Base-by-base conservation (phyloP, 2,888 invertebrate species). In the Diaprepes abbreviatus region DNA sequence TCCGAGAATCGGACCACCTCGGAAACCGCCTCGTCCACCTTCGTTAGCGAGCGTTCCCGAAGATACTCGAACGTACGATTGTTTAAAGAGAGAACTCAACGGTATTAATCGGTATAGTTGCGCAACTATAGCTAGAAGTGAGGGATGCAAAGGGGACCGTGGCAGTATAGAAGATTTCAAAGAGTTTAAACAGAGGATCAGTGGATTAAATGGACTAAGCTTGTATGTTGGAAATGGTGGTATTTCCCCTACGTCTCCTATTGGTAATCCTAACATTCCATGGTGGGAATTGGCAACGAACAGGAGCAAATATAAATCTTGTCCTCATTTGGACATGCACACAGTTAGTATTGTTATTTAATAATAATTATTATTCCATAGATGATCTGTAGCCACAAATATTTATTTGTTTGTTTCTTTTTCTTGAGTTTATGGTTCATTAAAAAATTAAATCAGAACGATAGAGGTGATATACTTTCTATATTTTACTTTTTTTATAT, bases 231-330 rank as follows among this genome's bases (percentile, higher is more conserved):
- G 60, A 24, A 65, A 59, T 40, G 68, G 67, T 16, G 66, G 63
- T 1, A 58, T 63, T 17, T 60, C 73, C 19, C 62, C 62, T n/a
- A 45, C 52, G 9, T 71, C 71, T 7, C 71, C 71, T 3, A 50
- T 77, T 72, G 79, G 79, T 14, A 91, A 90, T 77, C 92, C 92
- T 28, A 88, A 90, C 66, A 89, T 94, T 72, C 95, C 95, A 0
- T 95, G 95, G 95, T 95, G 93, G 91, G 95, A 95, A 84, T 84
- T 94, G 77, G 95, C 95, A 38, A 92, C 93, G 55, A 90, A 92
- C 74, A 85, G 87, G 54, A 91, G 91, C 77, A 89, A 93, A 73
- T 92, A 94, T 75, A 89, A 92, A 78, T 94, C 93, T 78, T 95
- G 94, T 82, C 94, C 94, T 50, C 90, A 92, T 73, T 87, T 93